Evolutionary conservation across 2,797 vertebrate genomes (phyloP).

Genomic region (Aratinga solstitialis): DNA sequence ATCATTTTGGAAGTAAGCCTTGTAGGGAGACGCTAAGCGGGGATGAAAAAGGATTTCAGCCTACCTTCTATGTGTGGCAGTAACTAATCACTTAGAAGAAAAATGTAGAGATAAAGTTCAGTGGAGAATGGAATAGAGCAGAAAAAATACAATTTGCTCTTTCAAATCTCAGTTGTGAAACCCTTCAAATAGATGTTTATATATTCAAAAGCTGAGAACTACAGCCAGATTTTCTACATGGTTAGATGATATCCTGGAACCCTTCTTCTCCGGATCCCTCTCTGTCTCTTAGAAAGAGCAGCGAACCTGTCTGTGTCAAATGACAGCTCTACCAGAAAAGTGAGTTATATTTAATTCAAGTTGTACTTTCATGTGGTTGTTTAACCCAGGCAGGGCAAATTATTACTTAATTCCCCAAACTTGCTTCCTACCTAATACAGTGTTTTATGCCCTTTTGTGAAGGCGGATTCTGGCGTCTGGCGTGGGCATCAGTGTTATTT

Average conservation of each 20-base stretch:
- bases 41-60: constrained; percentile 63
- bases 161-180: constrained; percentile 26
- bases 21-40: constrained; percentile 24
- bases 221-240: background rate
- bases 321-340: background rate
- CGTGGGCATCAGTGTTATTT: background rate
- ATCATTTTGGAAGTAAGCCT: constrained; percentile 61
- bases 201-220: background rate
- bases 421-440: background rate
- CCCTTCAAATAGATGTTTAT: background rate
- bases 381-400: background rate
- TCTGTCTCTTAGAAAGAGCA: background rate
- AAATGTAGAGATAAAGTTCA: constrained; percentile 14
- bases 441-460: background rate
- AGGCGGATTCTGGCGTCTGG: background rate
- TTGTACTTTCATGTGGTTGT: background rate
- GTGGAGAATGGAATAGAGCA: background rate
- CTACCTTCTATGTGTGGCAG: constrained; percentile 46
- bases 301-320: background rate
- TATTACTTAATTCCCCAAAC: background rate
- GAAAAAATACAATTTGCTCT: constrained; percentile 30
- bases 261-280: background rate
- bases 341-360: background rate
- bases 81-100: constrained; percentile 48
- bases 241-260: background rate